A percentile compares a stretch with the other conserved stretches of the same genome.
These are phyloP conservation scores for Rhyzopertha dominica DNA, from an alignment of 1,140 invertebrate species.

Conservation along the genomic window DNA sequence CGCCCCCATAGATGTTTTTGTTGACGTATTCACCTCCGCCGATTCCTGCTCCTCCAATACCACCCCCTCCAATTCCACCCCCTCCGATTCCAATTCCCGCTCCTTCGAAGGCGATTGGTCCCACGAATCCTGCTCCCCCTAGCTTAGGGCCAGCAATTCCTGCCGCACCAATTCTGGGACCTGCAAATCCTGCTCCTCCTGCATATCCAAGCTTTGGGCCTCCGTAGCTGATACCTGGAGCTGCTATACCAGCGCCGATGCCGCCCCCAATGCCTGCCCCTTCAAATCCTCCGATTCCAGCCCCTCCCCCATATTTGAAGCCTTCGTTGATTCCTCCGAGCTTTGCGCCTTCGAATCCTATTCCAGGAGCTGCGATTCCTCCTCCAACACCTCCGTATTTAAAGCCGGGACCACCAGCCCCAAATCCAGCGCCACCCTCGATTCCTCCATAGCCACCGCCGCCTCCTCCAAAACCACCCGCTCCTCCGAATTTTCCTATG, in stretches of 20 bases:
- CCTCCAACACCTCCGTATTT: too few relatives aligned
- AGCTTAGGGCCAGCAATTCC: constrained; percentile 12
- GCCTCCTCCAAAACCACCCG: constrained; percentile 25
- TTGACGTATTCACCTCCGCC: constrained; percentile 12
- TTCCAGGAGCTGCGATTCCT: constrained; percentile 36
- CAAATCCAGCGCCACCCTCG: constrained; percentile 33
- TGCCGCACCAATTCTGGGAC: constrained; percentile 6
- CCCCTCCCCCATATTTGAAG: constrained; percentile 23
- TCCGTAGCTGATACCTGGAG: constrained; percentile 10
- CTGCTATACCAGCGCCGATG: too few relatives aligned
- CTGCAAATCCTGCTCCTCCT: constrained; percentile 8
- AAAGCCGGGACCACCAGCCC: too few relatives aligned
- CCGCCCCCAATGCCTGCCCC: constrained; percentile 28
- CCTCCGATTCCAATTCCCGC: constrained; percentile 4
- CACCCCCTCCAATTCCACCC: constrained; percentile 8
- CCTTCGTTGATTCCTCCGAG: constrained; percentile 40
- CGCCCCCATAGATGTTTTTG: constrained; percentile 46
- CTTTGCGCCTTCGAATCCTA: constrained; percentile 40
- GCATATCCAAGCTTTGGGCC: constrained; percentile 21
- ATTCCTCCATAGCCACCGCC: constrained; percentile 29
- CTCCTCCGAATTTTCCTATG: neutral
- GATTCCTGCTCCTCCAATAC: constrained; percentile 2
- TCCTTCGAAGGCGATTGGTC: constrained; percentile 16
- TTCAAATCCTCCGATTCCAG: constrained; percentile 30
- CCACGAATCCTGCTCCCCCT: constrained; percentile 19